phyloP scores from a whole-genome alignment of 2,888 invertebrate genomes.

The Gryllus longicercus region DNA sequence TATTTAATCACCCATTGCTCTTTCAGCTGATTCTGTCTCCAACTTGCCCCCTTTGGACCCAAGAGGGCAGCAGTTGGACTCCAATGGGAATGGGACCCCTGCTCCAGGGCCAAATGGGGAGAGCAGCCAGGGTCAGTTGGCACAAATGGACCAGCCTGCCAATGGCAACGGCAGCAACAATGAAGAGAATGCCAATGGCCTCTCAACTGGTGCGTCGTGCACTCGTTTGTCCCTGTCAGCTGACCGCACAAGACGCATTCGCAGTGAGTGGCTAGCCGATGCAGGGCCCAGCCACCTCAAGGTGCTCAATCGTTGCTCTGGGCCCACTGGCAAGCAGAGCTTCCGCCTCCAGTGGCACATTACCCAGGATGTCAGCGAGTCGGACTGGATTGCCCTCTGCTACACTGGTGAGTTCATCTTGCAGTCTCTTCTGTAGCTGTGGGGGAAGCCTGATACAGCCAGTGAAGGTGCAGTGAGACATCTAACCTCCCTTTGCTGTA shows the following conservation, averaged over 20 bases:
- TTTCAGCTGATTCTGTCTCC: slow-evolving; percentile 1
- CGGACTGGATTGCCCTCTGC: slow-evolving; percentile 36
- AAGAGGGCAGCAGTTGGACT: neutral
- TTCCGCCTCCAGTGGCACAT: slow-evolving; percentile 35
- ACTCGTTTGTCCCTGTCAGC: slow-evolving; percentile 11
- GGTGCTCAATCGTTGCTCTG: slow-evolving; percentile 30
- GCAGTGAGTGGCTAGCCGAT: slow-evolving; percentile 19
- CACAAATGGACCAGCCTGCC: neutral
- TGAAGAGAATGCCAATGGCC: neutral
- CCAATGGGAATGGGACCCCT: neutral
- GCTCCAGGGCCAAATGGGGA: neutral
- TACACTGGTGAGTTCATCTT: slow-evolving; percentile 31
- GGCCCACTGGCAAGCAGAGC: slow-evolving; percentile 27
- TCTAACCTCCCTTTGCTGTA: too few relatives aligned
- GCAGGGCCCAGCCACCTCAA: slow-evolving; percentile 25
- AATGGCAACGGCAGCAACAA: neutral
- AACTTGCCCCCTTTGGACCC: neutral
- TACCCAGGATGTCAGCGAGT: slow-evolving; percentile 30
- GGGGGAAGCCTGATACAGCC: too few relatives aligned
- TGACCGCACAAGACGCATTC: slow-evolving; percentile 18
- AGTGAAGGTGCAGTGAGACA: too few relatives aligned
- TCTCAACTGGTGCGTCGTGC: neutral
- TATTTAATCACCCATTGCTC: neutral
- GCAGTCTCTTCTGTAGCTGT: too few relatives aligned
- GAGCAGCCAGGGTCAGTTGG: neutral